Percentiles rank a stretch among this genome's conserved stretches.
These are phyloP conservation scores for Brachypteracias leptosomus DNA, from an alignment of 2,113 vertebrate genomes.

Conservation along the genomic window DNA sequence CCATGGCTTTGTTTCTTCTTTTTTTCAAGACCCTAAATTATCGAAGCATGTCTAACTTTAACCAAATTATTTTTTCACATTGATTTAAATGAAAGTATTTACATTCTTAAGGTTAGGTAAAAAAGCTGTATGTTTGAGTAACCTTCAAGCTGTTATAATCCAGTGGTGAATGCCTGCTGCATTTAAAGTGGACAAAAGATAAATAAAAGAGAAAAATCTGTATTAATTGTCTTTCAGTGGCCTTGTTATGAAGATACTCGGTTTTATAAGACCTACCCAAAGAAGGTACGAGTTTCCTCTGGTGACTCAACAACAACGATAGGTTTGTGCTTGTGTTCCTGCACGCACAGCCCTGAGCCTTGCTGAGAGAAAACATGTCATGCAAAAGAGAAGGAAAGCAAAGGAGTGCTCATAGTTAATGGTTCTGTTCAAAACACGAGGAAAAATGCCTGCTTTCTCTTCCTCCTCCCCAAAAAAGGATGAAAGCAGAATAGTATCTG, in stretches of 20 bases:
- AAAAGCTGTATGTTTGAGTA: conserved; percentile 31
- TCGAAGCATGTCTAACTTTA: conserved; percentile 49
- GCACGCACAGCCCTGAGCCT: background rate
- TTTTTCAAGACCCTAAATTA: background rate
- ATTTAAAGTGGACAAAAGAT: conserved; percentile 30
- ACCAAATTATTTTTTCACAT: conserved; percentile 12
- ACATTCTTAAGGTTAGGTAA: conserved; percentile 38
- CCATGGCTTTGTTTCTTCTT: conserved; percentile 1
- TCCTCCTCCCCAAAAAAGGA: background rate
- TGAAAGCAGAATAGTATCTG: conserved; percentile 9
- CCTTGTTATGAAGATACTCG: conserved; percentile 45
- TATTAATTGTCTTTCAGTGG: conserved; percentile 42
- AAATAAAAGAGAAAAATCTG: conserved; percentile 56
- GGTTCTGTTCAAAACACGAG: background rate
- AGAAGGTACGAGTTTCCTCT: background rate
- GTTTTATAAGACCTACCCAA: background rate
- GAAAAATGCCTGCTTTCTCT: background rate
- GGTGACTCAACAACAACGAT: background rate
- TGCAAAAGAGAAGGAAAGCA: background rate
- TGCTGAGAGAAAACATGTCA: background rate
- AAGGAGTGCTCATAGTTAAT: background rate
- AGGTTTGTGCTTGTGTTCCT: background rate
- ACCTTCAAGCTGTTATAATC: conserved; percentile 34
- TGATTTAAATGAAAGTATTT: conserved; percentile 38
- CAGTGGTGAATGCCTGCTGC: conserved; percentile 20